Conservation (phyloP, 1,140 invertebrate species). For the Eupeodes corollae region DNA sequence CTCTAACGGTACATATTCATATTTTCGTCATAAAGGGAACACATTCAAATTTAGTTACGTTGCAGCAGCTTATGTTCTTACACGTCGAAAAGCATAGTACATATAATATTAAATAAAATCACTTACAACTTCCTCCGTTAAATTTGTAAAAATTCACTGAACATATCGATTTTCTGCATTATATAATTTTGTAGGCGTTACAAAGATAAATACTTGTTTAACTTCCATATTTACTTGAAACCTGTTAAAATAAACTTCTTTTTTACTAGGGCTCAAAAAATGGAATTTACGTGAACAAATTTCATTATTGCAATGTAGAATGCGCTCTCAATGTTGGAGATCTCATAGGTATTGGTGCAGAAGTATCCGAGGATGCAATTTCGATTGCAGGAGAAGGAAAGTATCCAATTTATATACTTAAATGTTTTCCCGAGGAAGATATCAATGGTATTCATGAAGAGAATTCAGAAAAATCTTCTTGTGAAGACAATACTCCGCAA, state of each 20-base stretch:
- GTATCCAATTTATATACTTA: slow-evolving; percentile 4
- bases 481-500: not conserved
- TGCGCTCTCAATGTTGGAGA: slow-evolving; percentile 1
- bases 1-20: too few species aligned
- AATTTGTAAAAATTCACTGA: too few species aligned
- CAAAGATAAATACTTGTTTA: too few species aligned
- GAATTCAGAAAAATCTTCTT: not conserved
- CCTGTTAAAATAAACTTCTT: not conserved
- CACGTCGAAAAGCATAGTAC: too few species aligned
- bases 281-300: slow-evolving; percentile 7
- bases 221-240: too few species aligned
- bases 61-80: too few species aligned
- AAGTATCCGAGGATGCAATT: not conserved
- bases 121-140: too few species aligned
- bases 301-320: not conserved
- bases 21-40: too few species aligned
- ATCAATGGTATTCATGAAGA: not conserved
- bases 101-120: too few species aligned
- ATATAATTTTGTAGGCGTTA: too few species aligned
- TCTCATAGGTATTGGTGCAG: slow-evolving; percentile 7
- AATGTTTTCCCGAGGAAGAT: not conserved
- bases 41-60: too few species aligned
- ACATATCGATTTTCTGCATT: too few species aligned
- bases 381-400: not conserved
- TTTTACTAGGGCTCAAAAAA: slow-evolving; percentile 7